Evolutionary conservation across 2,113 vertebrate species (phyloP).

Genomic region (Aplodontia rufa): DNA sequence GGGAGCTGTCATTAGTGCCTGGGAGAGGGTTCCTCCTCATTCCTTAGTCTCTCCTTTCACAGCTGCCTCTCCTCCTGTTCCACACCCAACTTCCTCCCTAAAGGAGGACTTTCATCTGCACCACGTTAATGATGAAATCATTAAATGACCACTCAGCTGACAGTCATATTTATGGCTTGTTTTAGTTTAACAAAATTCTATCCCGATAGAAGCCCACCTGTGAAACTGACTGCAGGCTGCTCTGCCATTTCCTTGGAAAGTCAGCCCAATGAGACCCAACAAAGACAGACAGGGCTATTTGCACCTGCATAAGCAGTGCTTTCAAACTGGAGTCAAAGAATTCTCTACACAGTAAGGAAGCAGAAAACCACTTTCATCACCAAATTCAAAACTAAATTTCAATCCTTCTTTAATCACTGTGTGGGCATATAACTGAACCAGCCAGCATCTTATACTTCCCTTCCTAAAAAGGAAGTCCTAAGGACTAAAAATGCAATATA

Average conservation of each 20-base stretch:
- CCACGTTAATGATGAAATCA: background rate
- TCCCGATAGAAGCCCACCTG: background rate
- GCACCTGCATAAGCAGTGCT: too few species aligned
- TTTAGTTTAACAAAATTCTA: background rate
- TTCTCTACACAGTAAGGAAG: background rate
- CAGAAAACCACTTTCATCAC: constrained; percentile 45
- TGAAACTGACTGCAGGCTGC: background rate
- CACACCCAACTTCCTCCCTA: too few species aligned
- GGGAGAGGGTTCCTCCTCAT: background rate
- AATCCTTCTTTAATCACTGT: constrained; percentile 35
- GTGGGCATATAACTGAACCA: background rate
- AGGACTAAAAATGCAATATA: background rate
- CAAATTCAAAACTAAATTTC: constrained; percentile 38
- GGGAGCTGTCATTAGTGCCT: accelerated
- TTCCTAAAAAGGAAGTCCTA: constrained; percentile 39
- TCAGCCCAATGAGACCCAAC: background rate
- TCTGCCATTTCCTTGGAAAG: background rate
- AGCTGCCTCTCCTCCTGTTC: background rate
- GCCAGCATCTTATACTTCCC: background rate
- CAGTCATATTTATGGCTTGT: background rate
- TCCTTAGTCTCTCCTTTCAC: background rate
- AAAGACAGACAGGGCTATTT: background rate
- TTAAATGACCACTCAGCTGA: background rate
- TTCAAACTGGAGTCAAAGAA: constrained; percentile 16
- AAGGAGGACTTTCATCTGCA: background rate